Base-by-base conservation (phyloP, 1,140 invertebrate species). In the Drosophila arizonae region DNA sequence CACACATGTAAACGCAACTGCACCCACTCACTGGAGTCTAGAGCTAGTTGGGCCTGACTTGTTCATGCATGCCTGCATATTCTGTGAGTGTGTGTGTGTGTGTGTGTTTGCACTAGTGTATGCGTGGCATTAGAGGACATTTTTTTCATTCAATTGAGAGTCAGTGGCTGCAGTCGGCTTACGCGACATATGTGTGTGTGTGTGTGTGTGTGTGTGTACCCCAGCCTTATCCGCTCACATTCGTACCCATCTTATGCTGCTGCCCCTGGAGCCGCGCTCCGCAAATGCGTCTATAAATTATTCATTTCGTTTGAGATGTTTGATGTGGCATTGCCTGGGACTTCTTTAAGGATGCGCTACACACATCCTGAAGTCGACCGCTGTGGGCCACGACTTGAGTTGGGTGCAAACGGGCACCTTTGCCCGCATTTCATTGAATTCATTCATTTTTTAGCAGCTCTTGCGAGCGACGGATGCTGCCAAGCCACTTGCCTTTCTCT, bases 281-380 rank as follows among this genome's bases (percentile, higher is more conserved):
- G 52, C 62, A 70, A 66, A 75, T 80, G 84, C 84, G 74, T 88
- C 74, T 72, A 88, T 88, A 88, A 88, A 88, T 88, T 80, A 88
- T 88, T 88, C 84, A 88, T 88, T 88, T 76, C 74, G 84, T 84
- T 88, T 84, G 84, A 88, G 79, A 88, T 88, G 84, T 88, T 88
- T 88, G 84, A 88, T 88, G 84, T 88, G 76, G 69, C 63, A 45
- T 24, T 66, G 56, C 67, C 67, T 15, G 50, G 39, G 46, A 54
- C 52, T 64, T 13, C 41, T 58, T 57, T 52, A 61, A 46, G 55
- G 46, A 58, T 64, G 68, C 54, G 26, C 51, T 26, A 55, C 63
- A 62, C 63, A 62, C 61, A 74, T 45, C 26, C 58, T 76, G 52
- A 54, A 54, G 3, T 11, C 36, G 10, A 11, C 39, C 54, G 28